Base-by-base conservation (phyloP, 2,888 invertebrate species). In the Plebejus melissa region DNA sequence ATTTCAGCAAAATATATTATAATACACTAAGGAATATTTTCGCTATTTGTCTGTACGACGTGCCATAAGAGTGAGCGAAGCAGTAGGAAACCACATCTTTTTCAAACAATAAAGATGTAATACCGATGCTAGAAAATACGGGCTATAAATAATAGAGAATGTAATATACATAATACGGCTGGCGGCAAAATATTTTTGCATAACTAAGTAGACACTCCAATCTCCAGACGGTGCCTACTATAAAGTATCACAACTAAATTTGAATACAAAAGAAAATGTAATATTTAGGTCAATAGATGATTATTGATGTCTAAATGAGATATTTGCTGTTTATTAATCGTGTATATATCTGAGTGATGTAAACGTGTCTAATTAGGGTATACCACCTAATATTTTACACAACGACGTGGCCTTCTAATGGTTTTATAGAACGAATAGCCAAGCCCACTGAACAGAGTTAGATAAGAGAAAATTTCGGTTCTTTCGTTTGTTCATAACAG, bases 161-260 rank as follows among this genome's bases (percentile, higher is more conserved):
- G 36, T 65, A 65, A 36, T 65, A 65, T 65, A 65, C 65, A 65
- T 65, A 65, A 65, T 65, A 65, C 65, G 32, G 13, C 32, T 65
- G 65, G 65, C 65, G 65, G 65, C 65, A 65, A 65, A 65, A 36
- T 28, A 65, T 65, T 65, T 65, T 65, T 36, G 32, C 65, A 65
- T 65, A 65, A 36, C 65, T 36, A 65, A 65, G 65, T 36, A 32
- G 65, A 65, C 65, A 65, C 65, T 65, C 32, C 65, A 65, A 16
- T 65, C 32, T 65, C 16, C 65, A 65, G 65, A 32, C 32, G 32
- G 65, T 36, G 65, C 32, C 32, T 36, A 60, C 60, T 60, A 9
- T 28, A 60, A 28, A 60, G 22, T 9, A 28, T 60, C 28, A 11
- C 28, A 60, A 28, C 60, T 22, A 60, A 22, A 60, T 60, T 60